Evolutionary conservation across 2,888 invertebrate genomes (phyloP).

Genomic region (Tiliacea aurago): DNA sequence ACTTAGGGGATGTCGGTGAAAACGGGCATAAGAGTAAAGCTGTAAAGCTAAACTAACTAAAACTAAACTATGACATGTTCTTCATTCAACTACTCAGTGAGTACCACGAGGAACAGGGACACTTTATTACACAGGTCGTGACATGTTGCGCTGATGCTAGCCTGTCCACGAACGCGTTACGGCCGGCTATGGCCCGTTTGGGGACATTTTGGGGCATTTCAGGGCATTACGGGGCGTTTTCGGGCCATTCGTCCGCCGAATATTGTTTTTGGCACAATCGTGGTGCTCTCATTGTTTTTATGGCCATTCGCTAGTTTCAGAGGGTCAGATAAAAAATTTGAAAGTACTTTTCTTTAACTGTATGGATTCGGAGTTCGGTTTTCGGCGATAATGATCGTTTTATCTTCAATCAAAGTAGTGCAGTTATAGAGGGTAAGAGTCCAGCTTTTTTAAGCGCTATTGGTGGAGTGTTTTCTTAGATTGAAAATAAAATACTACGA

Average conservation of each 20-base stretch:
- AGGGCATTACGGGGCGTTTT: slow-evolving; percentile 67
- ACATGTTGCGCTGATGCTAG: slow-evolving; percentile 74
- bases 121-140: slow-evolving; percentile 73
- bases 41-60: too few species aligned
- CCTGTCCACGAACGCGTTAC: slow-evolving; percentile 67
- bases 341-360: slow-evolving; percentile 54
- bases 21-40: too few species aligned
- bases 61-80: slow-evolving; percentile 12
- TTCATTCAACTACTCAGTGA: slow-evolving; percentile 5
- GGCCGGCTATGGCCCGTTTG: slow-evolving; percentile 64
- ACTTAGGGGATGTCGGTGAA: too few species aligned
- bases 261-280: slow-evolving; percentile 74
- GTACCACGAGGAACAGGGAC: slow-evolving; percentile 50
- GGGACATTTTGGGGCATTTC: slow-evolving; percentile 64
- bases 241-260: slow-evolving; percentile 67
- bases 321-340: slow-evolving; percentile 59
- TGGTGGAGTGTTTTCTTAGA: neutral
- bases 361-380: slow-evolving; percentile 10
- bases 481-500: neutral
- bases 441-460: neutral
- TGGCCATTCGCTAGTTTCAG: slow-evolving; percentile 63
- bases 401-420: slow-evolving; percentile 26
- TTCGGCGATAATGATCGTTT: slow-evolving; percentile 29
- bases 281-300: slow-evolving; percentile 69
- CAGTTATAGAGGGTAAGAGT: neutral